Percentiles rank a stretch among this genome's conserved stretches.
Evolutionary conservation across 2,888 invertebrate genomes (phyloP).

Genomic region (Panzeria rudis): DNA sequence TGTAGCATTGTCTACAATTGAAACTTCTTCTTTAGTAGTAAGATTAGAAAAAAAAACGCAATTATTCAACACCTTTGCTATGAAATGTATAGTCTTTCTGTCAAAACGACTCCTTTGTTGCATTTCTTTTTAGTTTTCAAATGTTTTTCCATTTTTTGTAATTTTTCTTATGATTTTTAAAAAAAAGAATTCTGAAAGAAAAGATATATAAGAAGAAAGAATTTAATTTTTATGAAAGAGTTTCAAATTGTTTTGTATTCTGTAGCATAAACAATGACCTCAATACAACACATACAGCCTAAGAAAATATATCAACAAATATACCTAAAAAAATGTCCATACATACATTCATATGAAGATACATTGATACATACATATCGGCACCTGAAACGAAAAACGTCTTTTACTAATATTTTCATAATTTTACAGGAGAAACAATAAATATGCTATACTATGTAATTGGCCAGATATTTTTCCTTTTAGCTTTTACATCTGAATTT

Average conservation of each 20-base stretch:
- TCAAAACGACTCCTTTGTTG: constrained; percentile 53
- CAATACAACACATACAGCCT: constrained; percentile 57
- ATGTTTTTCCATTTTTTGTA: constrained; percentile 37
- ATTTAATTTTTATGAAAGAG: constrained; percentile 64
- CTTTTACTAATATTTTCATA: too few relatives aligned
- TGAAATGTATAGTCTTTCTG: constrained; percentile 13
- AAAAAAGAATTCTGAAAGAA: constrained; percentile 44
- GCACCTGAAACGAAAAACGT: too few relatives aligned
- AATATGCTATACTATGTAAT: too few relatives aligned
- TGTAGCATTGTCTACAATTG: not conserved
- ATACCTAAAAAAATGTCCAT: not conserved
- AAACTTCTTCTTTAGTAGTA: not conserved
- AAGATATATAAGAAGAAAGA: constrained; percentile 50
- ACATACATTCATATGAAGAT: not conserved
- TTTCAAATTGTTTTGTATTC: constrained; percentile 65
- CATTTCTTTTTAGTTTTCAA: constrained; percentile 56
- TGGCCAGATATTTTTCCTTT: too few relatives aligned
- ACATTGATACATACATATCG: too few relatives aligned
- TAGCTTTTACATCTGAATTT: too few relatives aligned
- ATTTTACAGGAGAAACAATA: too few relatives aligned
- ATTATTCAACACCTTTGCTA: constrained; percentile 52
- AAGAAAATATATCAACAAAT: constrained; percentile 1
- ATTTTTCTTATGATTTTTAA: constrained; percentile 43
- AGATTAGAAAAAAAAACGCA: constrained; percentile 20
- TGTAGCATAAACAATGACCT: constrained; percentile 70